phyloP scores from a whole-genome alignment of 2,888 invertebrate genomes.

The Elysia crispata region DNA sequence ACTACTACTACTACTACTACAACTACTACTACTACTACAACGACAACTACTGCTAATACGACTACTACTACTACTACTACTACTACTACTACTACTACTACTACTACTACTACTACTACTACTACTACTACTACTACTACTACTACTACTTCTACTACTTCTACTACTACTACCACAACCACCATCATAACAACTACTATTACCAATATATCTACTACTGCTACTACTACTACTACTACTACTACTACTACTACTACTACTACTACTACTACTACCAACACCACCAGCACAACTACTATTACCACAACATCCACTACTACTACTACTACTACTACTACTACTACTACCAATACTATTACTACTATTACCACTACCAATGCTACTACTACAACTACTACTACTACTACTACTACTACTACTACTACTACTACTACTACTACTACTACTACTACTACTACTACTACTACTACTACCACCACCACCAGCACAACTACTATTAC shows the following conservation, averaged over 20 bases:
- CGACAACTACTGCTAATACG: too few species aligned
- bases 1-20: slow-evolving; percentile 52
- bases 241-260: slow-evolving; percentile 43
- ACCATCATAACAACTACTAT: too few species aligned
- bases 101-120: slow-evolving; percentile 49
- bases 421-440: slow-evolving; percentile 51
- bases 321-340: too few species aligned
- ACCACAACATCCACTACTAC: too few species aligned
- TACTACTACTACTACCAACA: too few species aligned
- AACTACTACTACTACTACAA: slow-evolving; percentile 45
- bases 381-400: slow-evolving; percentile 35
- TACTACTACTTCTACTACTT: too few species aligned
- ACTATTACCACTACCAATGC: slow-evolving; percentile 46
- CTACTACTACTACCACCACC: slow-evolving; percentile 48
- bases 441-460: slow-evolving; percentile 45
- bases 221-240: slow-evolving; percentile 11
- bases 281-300: too few species aligned
- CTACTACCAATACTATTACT: slow-evolving; percentile 49
- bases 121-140: slow-evolving; percentile 9
- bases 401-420: slow-evolving; percentile 51
- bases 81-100: slow-evolving; percentile 51
- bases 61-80: too few species aligned
- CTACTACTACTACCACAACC: too few species aligned
- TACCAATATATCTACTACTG: slow-evolving; percentile 10
- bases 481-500: too few species aligned